A percentile compares a stretch with the other conserved stretches of the same genome.
These are phyloP conservation scores for Sicus ferrugineus DNA, from an alignment of 2,888 invertebrate species.

Conservation along the genomic window DNA sequence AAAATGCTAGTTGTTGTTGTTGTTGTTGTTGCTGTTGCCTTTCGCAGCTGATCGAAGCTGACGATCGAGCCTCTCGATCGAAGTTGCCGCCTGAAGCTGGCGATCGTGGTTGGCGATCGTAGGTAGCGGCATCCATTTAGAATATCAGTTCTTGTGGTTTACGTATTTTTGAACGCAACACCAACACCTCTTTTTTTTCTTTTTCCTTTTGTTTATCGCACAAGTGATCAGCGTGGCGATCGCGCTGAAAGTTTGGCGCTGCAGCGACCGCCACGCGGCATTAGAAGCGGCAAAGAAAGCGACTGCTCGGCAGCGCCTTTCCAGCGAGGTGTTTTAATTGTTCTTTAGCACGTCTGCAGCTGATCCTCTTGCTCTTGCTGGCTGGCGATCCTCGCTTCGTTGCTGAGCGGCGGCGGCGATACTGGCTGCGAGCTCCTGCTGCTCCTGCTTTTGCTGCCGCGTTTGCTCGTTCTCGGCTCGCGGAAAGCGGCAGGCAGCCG, in stretches of 20 bases:
- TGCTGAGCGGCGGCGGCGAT: not conserved
- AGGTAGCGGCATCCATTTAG: slow-evolving; percentile 30
- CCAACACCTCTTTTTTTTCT: not conserved
- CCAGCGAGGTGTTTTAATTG: slow-evolving; percentile 26
- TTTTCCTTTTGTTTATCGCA: not conserved
- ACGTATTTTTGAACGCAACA: slow-evolving; percentile 30
- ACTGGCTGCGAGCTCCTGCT: not conserved
- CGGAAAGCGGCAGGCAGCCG: slow-evolving; percentile 13
- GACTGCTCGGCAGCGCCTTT: not conserved
- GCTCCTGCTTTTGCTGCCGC: not conserved
- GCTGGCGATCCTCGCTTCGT: not conserved
- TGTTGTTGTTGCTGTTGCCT: not conserved
- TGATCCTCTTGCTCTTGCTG: not conserved
- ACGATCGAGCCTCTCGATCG: too few relatives aligned
- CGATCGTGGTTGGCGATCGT: not conserved
- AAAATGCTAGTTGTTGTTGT: not conserved
- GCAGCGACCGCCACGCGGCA: not conserved
- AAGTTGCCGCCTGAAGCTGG: too few relatives aligned
- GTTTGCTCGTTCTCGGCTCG: not conserved
- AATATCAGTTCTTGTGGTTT: slow-evolving; percentile 27
- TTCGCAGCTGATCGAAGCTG: too few relatives aligned
- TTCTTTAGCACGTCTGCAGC: slow-evolving; percentile 28
- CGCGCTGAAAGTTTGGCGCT: slow-evolving; percentile 13
- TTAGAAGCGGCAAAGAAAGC: not conserved
- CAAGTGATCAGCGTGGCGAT: slow-evolving; percentile 13